A percentile compares a stretch with the other conserved stretches of the same genome.
Conservation (phyloP, 2,797 vertebrate species). For the Gambelia wislizenii region DNA sequence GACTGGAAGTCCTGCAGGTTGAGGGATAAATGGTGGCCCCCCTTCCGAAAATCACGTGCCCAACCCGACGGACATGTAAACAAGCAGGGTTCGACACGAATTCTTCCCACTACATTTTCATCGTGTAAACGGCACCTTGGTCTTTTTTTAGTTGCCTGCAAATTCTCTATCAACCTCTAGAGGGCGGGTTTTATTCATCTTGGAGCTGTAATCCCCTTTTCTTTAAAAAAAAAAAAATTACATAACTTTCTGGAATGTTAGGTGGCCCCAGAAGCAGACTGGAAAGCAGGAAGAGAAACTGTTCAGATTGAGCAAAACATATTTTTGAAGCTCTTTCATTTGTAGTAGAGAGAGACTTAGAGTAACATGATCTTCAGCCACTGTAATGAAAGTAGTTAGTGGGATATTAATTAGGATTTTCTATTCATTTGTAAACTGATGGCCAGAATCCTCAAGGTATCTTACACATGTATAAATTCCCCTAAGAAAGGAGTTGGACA, state of each 20-base stretch:
- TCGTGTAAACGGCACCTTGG: too few relatives aligned
- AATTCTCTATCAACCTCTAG: slow-evolving; percentile 68
- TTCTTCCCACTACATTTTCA: too few relatives aligned
- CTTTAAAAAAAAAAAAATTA: slow-evolving; percentile 19
- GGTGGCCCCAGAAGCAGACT: background rate
- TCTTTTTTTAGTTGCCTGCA: slow-evolving; percentile 44
- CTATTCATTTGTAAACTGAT: background rate
- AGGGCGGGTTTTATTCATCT: slow-evolving; percentile 67
- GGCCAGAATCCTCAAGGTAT: too few relatives aligned
- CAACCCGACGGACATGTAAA: too few relatives aligned
- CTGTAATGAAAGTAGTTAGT: background rate
- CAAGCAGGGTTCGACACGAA: too few relatives aligned
- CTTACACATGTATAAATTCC: background rate
- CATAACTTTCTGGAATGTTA: slow-evolving; percentile 20
- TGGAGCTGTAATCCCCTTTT: slow-evolving; percentile 1
- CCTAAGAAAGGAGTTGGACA: too few relatives aligned
- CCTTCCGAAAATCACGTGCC: too few relatives aligned
- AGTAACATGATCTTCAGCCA: background rate
- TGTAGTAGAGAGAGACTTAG: slow-evolving; percentile 7
- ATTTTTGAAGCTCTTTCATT: slow-evolving; percentile 24
- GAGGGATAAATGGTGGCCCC: too few relatives aligned
- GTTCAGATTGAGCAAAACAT: background rate
- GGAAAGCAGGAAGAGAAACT: background rate
- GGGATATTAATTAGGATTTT: background rate
- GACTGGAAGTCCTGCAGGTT: too few relatives aligned